Evolutionary conservation across 1,140 invertebrate genomes (phyloP), one percentile per base, ranked within the genome.

Genomic region (Lordiphosa collinella): DNA sequence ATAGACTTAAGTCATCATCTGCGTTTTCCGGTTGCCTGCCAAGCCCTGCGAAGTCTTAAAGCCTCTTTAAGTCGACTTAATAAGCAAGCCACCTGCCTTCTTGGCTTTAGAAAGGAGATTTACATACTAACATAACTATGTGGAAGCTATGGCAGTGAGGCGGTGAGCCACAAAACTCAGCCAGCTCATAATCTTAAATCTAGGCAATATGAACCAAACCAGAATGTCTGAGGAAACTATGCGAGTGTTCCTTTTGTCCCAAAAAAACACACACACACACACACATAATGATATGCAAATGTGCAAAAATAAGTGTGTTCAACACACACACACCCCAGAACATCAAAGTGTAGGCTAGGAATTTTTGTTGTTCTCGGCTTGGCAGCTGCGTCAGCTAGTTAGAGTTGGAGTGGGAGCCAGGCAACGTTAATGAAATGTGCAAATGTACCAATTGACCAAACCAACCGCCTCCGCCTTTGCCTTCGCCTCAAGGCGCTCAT

Each of bases 131-230:
- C 70, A 66, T 75, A 65, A 29, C 25, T 29, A 22, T 44, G 13
- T 12, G 31, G 10, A 4, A 16, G 14, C 37, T 10, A 40, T 16
- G 11, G 40, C 14, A 9, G 13, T 44, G 41, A 51, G 65, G 76
- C 40, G 76, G 76, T 63, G 43, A 67, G 61, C 75, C 75, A 71
- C 76, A 82, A 69, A 82, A 82, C 79, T 75, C 66, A 68, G 57
- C 54, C 54, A 84, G 66, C 71, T 80, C 76, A 76, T 84, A 84
- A 84, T 82, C 76, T 76, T 82, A 76, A 80, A 84, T 84, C 78
- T 82, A 60, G 66, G 71, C 78, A 74, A 66, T 79, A 82, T 82
- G 75, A 75, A 53, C 29, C 11, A 29, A 44, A 32, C n/a, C 3
- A 25, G 11, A 12, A 14, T 25, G 34, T 37, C 32, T 37, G 13